Evolutionary conservation across 1,140 invertebrate species (phyloP).

Genomic region (Procambarus virginalis): DNA sequence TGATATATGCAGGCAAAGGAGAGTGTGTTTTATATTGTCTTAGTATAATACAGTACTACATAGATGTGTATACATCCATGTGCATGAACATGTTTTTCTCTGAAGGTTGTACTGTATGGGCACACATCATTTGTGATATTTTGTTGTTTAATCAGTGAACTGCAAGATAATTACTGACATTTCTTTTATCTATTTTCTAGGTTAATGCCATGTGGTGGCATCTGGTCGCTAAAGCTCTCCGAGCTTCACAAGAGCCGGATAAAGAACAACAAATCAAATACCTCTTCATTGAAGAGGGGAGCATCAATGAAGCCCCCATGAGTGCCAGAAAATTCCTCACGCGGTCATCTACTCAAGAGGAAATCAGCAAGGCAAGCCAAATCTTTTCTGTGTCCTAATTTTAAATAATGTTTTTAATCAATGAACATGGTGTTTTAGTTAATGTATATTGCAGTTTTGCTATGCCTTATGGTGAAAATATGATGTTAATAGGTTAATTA

Average conservation of each 20-base stretch:
- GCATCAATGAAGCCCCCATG: conserved; percentile 76
- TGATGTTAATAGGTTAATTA: too few relatives aligned
- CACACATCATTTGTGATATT: not conserved
- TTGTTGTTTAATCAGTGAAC: not conserved
- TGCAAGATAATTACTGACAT: not conserved
- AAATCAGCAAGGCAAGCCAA: conserved; percentile 72
- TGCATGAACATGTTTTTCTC: too few relatives aligned
- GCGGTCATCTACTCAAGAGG: conserved; percentile 75
- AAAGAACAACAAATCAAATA: conserved; percentile 68
- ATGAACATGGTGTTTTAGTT: too few relatives aligned
- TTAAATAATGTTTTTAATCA: too few relatives aligned
- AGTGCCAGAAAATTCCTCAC: conserved; percentile 76
- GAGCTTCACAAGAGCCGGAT: conserved; percentile 61
- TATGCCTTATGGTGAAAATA: too few relatives aligned
- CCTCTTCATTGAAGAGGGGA: conserved; percentile 74
- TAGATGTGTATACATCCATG: too few relatives aligned
- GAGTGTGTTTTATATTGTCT: too few relatives aligned
- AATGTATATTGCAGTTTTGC: too few relatives aligned
- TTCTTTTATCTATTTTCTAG: conserved; percentile 17
- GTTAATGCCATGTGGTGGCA: conserved; percentile 63
- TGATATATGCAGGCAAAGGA: too few relatives aligned
- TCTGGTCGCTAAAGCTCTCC: conserved; percentile 59
- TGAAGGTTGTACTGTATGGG: too few relatives aligned
- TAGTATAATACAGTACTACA: too few relatives aligned
- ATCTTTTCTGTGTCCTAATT: not conserved